Conservation (phyloP, 2,888 invertebrate species). For the Folsomia candida region DNA sequence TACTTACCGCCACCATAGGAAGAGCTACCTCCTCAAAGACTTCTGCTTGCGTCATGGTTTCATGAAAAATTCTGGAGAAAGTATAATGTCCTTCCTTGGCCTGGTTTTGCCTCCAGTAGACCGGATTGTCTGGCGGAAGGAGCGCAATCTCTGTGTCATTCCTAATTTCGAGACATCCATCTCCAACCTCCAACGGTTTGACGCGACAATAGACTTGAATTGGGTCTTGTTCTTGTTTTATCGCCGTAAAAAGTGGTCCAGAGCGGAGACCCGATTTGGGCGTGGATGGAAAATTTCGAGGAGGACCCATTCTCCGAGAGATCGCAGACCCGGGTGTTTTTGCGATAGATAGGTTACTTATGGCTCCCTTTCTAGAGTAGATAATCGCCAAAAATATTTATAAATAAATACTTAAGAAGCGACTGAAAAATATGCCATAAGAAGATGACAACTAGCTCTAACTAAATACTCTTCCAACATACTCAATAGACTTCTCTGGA, state of each 20-base stretch:
- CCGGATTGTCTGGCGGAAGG: conserved; percentile 55
- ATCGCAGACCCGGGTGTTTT: conserved; percentile 23
- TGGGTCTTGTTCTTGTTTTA: conserved; percentile 61
- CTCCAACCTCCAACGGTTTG: conserved; percentile 66
- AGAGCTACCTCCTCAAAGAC: conserved; percentile 79
- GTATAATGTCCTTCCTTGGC: conserved; percentile 73
- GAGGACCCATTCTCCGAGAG: conserved; percentile 14
- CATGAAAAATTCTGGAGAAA: conserved; percentile 77
- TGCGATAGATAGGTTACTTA: conserved; percentile 2
- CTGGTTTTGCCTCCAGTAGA: conserved; percentile 61
- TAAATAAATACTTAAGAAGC: too few species aligned
- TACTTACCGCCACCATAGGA: conserved; percentile 70
- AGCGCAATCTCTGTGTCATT: conserved; percentile 54
- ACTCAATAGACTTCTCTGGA: too few species aligned
- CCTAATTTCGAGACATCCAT: conserved; percentile 52
- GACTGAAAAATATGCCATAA: too few species aligned
- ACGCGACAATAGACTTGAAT: conserved; percentile 87
- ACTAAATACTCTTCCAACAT: too few species aligned
- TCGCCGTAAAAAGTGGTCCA: neutral
- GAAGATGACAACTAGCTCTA: too few species aligned
- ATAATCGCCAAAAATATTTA: neutral
- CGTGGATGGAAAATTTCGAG: neutral
- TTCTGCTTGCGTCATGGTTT: conserved; percentile 74
- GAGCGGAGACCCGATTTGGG: conserved; percentile 12
- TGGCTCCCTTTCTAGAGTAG: neutral